Conservation (phyloP, 2,797 vertebrate genomes). For the Lepidocolaptes lacrymiger region DNA sequence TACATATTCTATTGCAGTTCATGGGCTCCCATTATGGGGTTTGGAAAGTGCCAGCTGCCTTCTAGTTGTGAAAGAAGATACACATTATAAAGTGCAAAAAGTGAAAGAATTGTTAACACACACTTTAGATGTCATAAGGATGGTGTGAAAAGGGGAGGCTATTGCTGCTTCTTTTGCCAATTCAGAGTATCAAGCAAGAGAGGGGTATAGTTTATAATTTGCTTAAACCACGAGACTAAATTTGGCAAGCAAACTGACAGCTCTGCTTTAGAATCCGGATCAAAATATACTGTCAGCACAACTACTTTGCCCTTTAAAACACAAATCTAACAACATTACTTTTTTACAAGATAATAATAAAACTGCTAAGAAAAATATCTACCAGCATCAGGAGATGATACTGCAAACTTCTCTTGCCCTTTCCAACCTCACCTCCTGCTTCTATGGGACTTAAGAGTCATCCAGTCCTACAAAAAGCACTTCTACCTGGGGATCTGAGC, state of each 20-base stretch:
- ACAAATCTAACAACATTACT: neutral
- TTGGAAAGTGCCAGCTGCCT: neutral
- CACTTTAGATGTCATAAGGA: neutral
- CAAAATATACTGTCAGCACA: neutral
- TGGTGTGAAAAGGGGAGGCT: neutral
- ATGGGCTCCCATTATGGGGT: neutral
- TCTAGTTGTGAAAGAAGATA: neutral
- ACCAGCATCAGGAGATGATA: neutral
- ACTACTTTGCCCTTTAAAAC: neutral
- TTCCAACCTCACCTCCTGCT: neutral
- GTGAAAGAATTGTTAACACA: neutral
- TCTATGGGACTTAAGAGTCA: neutral
- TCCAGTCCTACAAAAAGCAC: neutral
- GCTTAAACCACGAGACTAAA: neutral
- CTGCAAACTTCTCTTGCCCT: neutral
- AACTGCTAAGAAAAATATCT: neutral
- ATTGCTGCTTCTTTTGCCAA: neutral
- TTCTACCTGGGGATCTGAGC: neutral
- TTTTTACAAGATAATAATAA: neutral
- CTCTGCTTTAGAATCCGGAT: neutral
- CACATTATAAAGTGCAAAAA: neutral
- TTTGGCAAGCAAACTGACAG: neutral
- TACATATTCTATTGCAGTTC: slow-evolving; percentile 5
- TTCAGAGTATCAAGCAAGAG: neutral
- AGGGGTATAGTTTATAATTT: neutral